Evolutionary conservation across 2,113 vertebrate species (phyloP).

Genomic region (Merops nubicus): DNA sequence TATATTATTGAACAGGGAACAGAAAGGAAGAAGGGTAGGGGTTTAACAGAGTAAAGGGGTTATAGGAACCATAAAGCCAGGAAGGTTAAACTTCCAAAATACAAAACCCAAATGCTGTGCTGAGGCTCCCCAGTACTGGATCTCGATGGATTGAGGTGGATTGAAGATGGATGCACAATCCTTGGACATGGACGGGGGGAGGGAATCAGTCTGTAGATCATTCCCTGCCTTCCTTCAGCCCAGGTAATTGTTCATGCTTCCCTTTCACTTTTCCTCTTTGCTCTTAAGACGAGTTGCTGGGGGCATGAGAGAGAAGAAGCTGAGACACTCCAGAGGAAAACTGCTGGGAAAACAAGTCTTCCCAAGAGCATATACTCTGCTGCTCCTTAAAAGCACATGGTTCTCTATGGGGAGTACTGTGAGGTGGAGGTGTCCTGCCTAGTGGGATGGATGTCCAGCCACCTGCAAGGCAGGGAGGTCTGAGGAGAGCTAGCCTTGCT

Average conservation of each 20-base stretch:
- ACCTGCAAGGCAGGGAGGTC: neutral
- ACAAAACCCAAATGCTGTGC: no score
- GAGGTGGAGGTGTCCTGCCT: neutral
- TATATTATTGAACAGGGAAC: no score
- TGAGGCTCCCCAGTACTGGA: no score
- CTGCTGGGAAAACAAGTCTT: neutral
- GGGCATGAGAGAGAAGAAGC: neutral
- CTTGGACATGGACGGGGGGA: no score
- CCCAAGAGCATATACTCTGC: neutral
- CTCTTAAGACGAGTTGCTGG: neutral
- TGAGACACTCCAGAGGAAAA: neutral
- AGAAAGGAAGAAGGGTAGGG: no score
- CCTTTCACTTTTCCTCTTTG: neutral
- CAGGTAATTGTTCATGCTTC: neutral
- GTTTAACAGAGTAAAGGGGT: no score
- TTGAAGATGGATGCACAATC: no score
- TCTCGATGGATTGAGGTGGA: no score
- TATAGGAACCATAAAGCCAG: no score
- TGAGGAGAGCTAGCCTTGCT: neutral
- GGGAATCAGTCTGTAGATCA: no score
- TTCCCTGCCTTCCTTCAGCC: neutral
- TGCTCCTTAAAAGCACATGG: neutral
- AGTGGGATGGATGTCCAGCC: neutral
- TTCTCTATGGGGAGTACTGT: neutral
- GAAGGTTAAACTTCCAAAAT: no score